These are phyloP conservation scores for Meteorus sp. DNA, from an alignment of 1,140 invertebrate genomes.

Conservation along the genomic window DNA sequence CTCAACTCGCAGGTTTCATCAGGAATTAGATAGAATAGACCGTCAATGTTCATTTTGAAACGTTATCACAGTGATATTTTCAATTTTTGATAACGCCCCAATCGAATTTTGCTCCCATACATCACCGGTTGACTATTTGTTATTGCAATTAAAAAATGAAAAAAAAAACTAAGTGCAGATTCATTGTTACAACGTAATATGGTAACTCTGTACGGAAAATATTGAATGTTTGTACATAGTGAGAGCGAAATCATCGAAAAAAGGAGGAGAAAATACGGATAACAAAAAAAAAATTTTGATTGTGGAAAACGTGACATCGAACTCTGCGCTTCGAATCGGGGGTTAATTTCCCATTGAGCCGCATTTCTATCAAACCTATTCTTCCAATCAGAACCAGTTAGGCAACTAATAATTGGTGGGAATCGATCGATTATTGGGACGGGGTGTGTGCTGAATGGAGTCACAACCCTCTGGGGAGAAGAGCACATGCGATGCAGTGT, in stretches of 20 bases:
- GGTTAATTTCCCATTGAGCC: conserved; percentile 33
- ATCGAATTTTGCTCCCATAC: conserved; percentile 3
- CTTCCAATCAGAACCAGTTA: conserved; percentile 35
- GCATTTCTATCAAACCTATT: conserved; percentile 36
- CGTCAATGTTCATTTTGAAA: no score
- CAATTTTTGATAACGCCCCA: neutral
- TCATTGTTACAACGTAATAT: conserved; percentile 26
- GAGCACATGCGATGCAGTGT: neutral
- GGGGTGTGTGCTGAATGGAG: neutral
- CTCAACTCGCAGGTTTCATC: no score
- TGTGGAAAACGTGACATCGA: conserved; percentile 30
- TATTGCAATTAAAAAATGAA: neutral
- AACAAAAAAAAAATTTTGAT: conserved; percentile 30
- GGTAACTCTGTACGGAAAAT: conserved; percentile 25
- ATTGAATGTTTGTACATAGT: no score
- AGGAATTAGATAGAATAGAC: no score
- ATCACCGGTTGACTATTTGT: conserved; percentile 22
- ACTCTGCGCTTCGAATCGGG: conserved; percentile 10
- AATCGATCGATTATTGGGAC: conserved; percentile 25
- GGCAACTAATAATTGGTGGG: conserved; percentile 38
- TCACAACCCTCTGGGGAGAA: neutral
- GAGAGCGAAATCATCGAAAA: neutral
- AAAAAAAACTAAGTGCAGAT: conserved; percentile 15
- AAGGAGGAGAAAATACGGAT: neutral
- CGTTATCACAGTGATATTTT: no score